Percentiles rank a stretch among this genome's conserved stretches.
phyloP scores from a whole-genome alignment of 2,113 vertebrate genomes.

The Rhinichthys klamathensis region DNA sequence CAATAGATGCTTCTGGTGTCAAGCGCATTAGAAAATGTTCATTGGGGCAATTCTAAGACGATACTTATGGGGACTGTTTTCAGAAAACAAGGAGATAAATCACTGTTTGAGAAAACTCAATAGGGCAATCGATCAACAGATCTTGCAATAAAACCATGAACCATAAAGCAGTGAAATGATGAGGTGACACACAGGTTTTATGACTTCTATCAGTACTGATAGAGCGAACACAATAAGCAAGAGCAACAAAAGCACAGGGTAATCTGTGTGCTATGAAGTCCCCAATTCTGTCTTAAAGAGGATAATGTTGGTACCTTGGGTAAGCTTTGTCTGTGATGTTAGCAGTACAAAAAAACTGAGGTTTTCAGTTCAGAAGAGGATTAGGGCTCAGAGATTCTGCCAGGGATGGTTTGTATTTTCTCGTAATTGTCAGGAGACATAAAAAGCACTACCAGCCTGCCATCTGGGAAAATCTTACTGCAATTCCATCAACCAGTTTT shows the following conservation, averaged over 20 bases:
- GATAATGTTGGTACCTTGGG: conserved; percentile 6
- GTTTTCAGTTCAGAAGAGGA: conserved; percentile 38
- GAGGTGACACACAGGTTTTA: conserved; percentile 11
- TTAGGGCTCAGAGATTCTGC: conserved; percentile 38
- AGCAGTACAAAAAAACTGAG: background rate
- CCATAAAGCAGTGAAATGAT: background rate
- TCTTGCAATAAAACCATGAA: background rate
- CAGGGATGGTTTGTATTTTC: conserved; percentile 33
- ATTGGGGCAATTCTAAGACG: background rate
- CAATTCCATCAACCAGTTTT: conserved; percentile 18
- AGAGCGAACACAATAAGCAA: conserved; percentile 26
- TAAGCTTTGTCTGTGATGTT: conserved; percentile 24
- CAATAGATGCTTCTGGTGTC: background rate
- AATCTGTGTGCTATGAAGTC: conserved; percentile 36
- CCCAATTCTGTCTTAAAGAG: conserved; percentile 15
- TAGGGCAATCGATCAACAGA: conserved; percentile 3
- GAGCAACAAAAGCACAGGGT: conserved; percentile 21
- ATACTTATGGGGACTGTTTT: conserved; percentile 13
- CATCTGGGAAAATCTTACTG: conserved; percentile 12
- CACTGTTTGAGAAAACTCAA: background rate
- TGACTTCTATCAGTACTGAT: background rate
- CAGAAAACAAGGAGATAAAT: background rate
- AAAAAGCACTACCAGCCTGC: conserved; percentile 25
- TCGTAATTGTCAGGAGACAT: conserved; percentile 37
- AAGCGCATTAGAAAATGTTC: conserved; percentile 6